phyloP scores from a whole-genome alignment of 2,888 invertebrate species.

The Drosophila peninsularis region DNA sequence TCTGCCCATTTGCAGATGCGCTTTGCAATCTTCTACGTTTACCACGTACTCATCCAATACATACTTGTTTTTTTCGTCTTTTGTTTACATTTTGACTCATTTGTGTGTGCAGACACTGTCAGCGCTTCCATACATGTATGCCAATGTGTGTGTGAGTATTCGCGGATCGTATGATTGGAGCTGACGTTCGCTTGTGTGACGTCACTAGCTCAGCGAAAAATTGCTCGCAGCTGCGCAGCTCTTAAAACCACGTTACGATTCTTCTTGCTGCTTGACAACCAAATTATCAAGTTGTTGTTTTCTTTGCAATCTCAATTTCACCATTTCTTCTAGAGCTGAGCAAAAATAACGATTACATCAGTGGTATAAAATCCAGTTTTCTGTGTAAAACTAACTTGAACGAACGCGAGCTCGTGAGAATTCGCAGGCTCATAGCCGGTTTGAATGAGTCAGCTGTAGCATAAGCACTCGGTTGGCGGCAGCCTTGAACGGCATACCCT shows the following conservation, averaged over 20 bases:
- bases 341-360: constrained; percentile 51
- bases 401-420: constrained; percentile 8
- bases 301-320: constrained; percentile 16
- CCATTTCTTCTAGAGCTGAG: constrained; percentile 22
- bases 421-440: constrained; percentile 43
- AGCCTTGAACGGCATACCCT: constrained; percentile 31
- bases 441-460: constrained; percentile 37
- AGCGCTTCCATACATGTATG: neutral
- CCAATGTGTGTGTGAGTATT: constrained; percentile 3
- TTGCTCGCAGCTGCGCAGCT: constrained; percentile 14
- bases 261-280: constrained; percentile 33
- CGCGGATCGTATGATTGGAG: constrained; percentile 45
- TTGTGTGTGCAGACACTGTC: constrained; percentile 24
- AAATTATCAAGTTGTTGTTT: constrained; percentile 23
- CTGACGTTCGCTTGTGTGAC: constrained; percentile 42
- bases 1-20: constrained; percentile 24
- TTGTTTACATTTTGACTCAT: constrained; percentile 47
- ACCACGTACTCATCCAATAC: constrained; percentile 22
- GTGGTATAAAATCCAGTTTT: constrained; percentile 32
- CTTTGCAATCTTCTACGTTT: constrained; percentile 8
- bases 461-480: constrained; percentile 2
- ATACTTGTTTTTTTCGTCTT: constrained; percentile 3
- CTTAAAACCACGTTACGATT: constrained; percentile 16
- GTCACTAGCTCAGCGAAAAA: constrained; percentile 29
- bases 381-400: constrained; percentile 47